Evolutionary conservation across 2,888 invertebrate genomes (phyloP).

Genomic region (Athripsodes cinereus): DNA sequence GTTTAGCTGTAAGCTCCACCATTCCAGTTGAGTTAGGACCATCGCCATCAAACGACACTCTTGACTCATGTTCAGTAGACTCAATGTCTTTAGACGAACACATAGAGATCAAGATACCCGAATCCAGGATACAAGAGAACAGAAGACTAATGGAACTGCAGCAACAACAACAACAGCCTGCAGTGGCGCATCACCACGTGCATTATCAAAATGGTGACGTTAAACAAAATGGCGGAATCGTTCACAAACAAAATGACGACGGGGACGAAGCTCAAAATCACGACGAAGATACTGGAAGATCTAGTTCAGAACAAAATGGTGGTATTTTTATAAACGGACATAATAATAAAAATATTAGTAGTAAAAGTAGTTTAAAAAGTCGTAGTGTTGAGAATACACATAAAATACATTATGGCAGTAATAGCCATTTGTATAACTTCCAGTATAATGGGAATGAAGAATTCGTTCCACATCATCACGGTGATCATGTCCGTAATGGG

Average conservation of each 20-base stretch:
- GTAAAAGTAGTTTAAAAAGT: background rate
- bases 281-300: constrained; percentile 7
- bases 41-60: constrained; percentile 51
- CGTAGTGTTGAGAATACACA: background rate
- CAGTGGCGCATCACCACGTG: background rate
- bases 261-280: constrained; percentile 9
- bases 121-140: constrained; percentile 45
- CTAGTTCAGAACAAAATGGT: constrained; percentile 10
- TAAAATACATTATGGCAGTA: constrained; percentile 17
- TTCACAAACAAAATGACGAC: constrained; percentile 4
- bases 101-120: constrained; percentile 55
- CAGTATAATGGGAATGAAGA: constrained; percentile 7
- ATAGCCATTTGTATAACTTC: constrained; percentile 10
- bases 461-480: constrained; percentile 10
- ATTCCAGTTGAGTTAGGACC: constrained; percentile 43
- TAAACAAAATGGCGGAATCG: constrained; percentile 10
- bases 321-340: constrained; percentile 14
- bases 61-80: constrained; percentile 56
- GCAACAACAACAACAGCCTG: constrained; percentile 13
- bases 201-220: background rate
- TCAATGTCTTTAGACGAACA: constrained; percentile 56
- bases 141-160: constrained; percentile 35
- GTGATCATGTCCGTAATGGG: constrained; percentile 14
- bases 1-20: constrained; percentile 29
- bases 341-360: constrained; percentile 12